phyloP scores from a whole-genome alignment of 2,888 invertebrate species.

The Diogma glabrata region DNA sequence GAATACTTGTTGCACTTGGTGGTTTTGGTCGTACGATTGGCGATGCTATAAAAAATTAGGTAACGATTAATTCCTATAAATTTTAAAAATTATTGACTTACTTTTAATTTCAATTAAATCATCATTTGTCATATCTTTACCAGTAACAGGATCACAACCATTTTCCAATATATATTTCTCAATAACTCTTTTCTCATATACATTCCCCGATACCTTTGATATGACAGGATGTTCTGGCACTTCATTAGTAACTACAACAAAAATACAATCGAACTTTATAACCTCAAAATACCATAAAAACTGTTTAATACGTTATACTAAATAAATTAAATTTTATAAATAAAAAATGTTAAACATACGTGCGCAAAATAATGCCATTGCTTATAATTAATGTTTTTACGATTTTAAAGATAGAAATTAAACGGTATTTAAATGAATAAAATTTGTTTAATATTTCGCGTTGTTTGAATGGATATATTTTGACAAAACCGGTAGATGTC shows the following conservation, averaged over 20 bases:
- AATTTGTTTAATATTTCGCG: no score
- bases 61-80: no score
- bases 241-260: constrained; percentile 73
- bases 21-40: constrained; percentile 92
- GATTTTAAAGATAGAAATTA: no score
- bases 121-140: constrained; percentile 73
- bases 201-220: constrained; percentile 89
- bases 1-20: constrained; percentile 95
- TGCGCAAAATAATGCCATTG: constrained; percentile 55
- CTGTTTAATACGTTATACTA: no score
- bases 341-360: constrained; percentile 41
- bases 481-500: no score
- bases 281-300: constrained; percentile 16
- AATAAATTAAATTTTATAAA: no score
- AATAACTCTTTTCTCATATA: constrained; percentile 90
- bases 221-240: constrained; percentile 95
- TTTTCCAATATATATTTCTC: constrained; percentile 94
- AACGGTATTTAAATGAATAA: no score
- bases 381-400: no score
- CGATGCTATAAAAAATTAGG: constrained; percentile 62
- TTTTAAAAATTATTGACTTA: no score
- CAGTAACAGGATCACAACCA: constrained; percentile 93
- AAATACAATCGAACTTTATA: constrained; percentile 14
- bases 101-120: constrained; percentile 91
- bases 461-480: no score